Conservation (phyloP, 1,140 invertebrate genomes). For the Octopus sinensis region DNA sequence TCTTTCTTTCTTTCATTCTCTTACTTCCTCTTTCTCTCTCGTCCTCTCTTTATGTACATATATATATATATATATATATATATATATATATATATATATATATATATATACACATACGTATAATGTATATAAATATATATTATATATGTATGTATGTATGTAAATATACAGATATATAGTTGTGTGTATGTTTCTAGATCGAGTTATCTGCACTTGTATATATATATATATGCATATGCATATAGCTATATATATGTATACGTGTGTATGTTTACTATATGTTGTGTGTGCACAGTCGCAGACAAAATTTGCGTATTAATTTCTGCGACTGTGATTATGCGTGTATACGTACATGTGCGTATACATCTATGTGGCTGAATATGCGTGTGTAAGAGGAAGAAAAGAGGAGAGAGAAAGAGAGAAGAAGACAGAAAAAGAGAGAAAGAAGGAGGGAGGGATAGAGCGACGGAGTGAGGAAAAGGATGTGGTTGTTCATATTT, state of each 20-base stretch:
- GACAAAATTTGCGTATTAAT: not conserved
- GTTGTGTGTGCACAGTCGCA: not conserved
- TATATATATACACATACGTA: not conserved
- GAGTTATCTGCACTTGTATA: not conserved
- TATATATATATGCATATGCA: not conserved
- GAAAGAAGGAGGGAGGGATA: not conserved
- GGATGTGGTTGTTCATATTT: not conserved
- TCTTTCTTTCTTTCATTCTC: not conserved
- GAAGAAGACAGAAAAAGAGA: not conserved
- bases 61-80: not conserved
- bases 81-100: not conserved
- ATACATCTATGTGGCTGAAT: not conserved
- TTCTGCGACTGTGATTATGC: no score
- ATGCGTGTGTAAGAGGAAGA: not conserved
- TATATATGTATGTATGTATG: not conserved
- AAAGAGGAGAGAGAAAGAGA: not conserved
- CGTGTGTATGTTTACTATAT: not conserved
- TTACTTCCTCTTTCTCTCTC: not conserved
- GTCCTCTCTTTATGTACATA: not conserved
- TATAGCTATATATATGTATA: not conserved
- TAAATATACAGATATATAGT: not conserved
- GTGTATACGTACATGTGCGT: not conserved
- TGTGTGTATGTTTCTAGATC: not conserved
- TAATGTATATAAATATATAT: not conserved
- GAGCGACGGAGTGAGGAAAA: not conserved